A percentile compares a stretch with the other conserved stretches of the same genome.
Conservation (phyloP, 2,888 invertebrate species). For the Pseudanteris insignis region DNA sequence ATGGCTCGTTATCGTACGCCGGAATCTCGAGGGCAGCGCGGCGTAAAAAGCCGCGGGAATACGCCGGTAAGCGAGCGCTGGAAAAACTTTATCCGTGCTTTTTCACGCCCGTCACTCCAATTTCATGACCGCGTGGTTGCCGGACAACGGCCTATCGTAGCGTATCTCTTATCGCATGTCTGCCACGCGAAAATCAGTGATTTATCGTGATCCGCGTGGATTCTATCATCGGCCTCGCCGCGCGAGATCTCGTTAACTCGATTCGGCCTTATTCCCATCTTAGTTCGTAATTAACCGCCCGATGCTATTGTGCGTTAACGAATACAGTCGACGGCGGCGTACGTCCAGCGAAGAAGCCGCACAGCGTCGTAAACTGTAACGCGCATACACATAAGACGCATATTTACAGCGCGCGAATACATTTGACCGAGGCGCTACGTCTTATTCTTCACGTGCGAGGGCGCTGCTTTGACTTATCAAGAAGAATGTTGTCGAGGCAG, state of each 20-base stretch:
- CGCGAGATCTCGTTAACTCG: conserved; percentile 45
- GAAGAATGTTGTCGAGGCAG: not conserved
- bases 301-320: conserved; percentile 46
- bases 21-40: conserved; percentile 10
- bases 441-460: not conserved
- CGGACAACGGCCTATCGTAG: conserved; percentile 12
- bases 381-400: no score
- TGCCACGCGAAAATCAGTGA: conserved; percentile 41
- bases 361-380: conserved; percentile 38
- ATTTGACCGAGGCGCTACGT: not conserved
- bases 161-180: conserved; percentile 27
- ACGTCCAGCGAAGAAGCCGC: conserved; percentile 14
- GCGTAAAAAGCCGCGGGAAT: conserved; percentile 17
- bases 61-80: conserved; percentile 2
- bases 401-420: conserved; percentile 14
- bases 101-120: conserved; percentile 34
- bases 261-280: conserved; percentile 44
- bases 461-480: not conserved
- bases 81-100: conserved; percentile 25
- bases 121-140: conserved; percentile 15
- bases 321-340: conserved; percentile 23
- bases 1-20: conserved; percentile 8
- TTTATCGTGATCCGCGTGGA: conserved; percentile 40
- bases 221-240: conserved; percentile 41
- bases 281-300: conserved; percentile 43